phyloP scores from a whole-genome alignment of 2,888 invertebrate genomes.

The Cataglyphis altisquamis region DNA sequence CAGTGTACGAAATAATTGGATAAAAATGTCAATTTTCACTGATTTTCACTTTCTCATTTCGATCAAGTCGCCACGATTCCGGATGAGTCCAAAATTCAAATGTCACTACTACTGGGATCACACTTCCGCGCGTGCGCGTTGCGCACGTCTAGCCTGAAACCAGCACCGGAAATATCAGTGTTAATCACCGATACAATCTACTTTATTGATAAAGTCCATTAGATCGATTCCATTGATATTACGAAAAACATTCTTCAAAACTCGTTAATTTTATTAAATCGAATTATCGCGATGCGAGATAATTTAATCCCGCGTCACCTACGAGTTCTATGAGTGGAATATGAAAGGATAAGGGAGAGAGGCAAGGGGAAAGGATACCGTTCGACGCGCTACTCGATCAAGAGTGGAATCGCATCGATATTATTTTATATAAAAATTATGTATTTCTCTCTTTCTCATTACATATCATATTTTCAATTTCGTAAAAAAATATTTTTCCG shows the following conservation, averaged over 20 bases:
- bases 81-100: constrained; percentile 4
- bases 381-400: background rate
- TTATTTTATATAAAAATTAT: background rate
- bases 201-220: background rate
- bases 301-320: background rate
- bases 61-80: background rate
- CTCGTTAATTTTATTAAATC: background rate
- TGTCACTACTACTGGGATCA: background rate
- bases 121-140: constrained; percentile 49
- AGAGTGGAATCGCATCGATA: background rate
- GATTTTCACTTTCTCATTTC: background rate
- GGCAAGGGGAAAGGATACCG: background rate
- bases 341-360: background rate
- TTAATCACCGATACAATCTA: constrained; percentile 16
- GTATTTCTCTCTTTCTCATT: background rate
- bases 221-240: background rate
- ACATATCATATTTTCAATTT: background rate
- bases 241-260: background rate
- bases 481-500: background rate
- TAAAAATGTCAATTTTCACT: background rate
- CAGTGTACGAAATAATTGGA: background rate
- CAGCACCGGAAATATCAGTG: background rate
- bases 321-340: background rate
- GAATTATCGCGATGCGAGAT: background rate
- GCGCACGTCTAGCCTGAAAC: constrained; percentile 26